Evolutionary conservation across 2,797 vertebrate genomes (phyloP).

Genomic region (Gobio occitaniae): DNA sequence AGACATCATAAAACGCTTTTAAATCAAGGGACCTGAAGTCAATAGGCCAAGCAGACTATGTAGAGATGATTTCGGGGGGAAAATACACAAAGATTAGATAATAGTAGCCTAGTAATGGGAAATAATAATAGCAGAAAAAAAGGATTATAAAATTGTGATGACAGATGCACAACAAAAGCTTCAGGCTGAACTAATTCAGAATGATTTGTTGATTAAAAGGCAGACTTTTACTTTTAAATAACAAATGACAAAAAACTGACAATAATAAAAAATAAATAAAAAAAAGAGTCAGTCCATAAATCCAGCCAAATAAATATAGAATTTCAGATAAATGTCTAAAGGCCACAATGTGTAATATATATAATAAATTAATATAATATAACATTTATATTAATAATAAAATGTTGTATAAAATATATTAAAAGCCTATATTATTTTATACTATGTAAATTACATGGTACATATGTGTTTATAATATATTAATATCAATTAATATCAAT

Average conservation of each 20-base stretch:
- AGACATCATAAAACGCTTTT: constrained; percentile 37
- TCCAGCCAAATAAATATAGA: not conserved
- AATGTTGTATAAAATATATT: not conserved
- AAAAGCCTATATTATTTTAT: not conserved
- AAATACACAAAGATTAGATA: constrained; percentile 14
- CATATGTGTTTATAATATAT: not conserved
- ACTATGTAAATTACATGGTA: not conserved
- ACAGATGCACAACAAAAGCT: constrained; percentile 6
- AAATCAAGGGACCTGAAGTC: constrained; percentile 30
- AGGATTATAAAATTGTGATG: not conserved
- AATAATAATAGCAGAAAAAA: constrained; percentile 24
- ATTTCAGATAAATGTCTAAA: not conserved
- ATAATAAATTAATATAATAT: not conserved
- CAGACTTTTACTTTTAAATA: constrained; percentile 24
- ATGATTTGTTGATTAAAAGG: constrained; percentile 40
- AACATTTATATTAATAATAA: not conserved
- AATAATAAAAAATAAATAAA: not conserved
- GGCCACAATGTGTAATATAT: too few relatives aligned
- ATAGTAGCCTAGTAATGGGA: not conserved
- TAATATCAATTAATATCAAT: too few relatives aligned
- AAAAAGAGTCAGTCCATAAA: not conserved
- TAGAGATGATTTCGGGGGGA: not conserved
- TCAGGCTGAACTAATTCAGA: constrained; percentile 3
- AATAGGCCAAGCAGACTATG: not conserved
- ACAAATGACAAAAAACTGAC: constrained; percentile 32